phyloP scores from a whole-genome alignment of 2,888 invertebrate species.

The Diogma glabrata region DNA sequence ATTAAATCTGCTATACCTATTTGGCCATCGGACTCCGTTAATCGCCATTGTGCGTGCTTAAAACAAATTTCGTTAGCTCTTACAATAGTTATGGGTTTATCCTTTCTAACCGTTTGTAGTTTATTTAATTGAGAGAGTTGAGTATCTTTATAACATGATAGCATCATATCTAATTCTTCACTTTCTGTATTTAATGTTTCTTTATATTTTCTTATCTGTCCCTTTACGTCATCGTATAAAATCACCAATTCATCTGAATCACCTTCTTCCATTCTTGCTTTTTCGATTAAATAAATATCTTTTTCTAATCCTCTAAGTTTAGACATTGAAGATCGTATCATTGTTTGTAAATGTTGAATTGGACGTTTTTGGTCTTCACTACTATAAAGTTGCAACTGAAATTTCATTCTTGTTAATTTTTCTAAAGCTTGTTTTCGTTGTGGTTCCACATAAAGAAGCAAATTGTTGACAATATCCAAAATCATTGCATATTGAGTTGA shows the following conservation, averaged over 20 bases:
- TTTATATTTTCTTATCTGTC: slow-evolving; percentile 75
- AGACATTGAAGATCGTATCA: slow-evolving; percentile 60
- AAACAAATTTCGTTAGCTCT: slow-evolving; percentile 93
- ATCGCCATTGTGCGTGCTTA: slow-evolving; percentile 94
- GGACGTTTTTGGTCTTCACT: slow-evolving; percentile 85
- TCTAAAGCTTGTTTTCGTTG: slow-evolving; percentile 85
- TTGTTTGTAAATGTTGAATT: slow-evolving; percentile 82
- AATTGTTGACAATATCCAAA: slow-evolving; percentile 93
- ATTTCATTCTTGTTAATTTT: slow-evolving; percentile 76
- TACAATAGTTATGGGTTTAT: slow-evolving; percentile 65
- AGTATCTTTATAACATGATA: slow-evolving; percentile 81
- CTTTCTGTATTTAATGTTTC: slow-evolving; percentile 76
- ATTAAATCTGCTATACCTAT: slow-evolving; percentile 94
- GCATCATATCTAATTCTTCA: slow-evolving; percentile 91
- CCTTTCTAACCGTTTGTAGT: slow-evolving; percentile 50
- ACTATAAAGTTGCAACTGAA: slow-evolving; percentile 83
- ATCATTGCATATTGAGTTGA: slow-evolving; percentile 92
- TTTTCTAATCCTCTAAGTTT: slow-evolving; percentile 77
- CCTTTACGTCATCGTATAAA: slow-evolving; percentile 55
- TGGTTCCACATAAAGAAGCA: slow-evolving; percentile 92
- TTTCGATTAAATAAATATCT: slow-evolving; percentile 76
- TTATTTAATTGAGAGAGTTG: slow-evolving; percentile 49
- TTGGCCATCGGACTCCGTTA: slow-evolving; percentile 96
- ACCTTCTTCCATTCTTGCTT: slow-evolving; percentile 60
- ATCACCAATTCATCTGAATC: slow-evolving; percentile 46